Conservation (phyloP, 2,113 vertebrate genomes). For the Pao palembangensis region DNA sequence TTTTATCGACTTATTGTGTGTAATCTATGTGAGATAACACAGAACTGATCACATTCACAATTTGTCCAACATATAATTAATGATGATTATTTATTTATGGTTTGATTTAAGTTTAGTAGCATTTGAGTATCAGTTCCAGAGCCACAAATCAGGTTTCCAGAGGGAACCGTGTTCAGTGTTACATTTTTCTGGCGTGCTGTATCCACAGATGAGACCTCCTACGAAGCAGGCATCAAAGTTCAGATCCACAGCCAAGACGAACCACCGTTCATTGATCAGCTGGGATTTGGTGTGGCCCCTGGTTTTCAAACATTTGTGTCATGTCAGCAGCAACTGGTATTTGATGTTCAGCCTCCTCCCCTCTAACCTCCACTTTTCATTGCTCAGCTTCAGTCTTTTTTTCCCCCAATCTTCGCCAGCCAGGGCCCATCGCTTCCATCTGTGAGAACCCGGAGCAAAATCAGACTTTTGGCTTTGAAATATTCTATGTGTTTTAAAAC, state of each 20-base stretch:
- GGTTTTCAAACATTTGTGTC: conserved; percentile 92
- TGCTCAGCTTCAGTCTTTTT: conserved; percentile 43
- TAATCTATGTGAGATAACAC: conserved; percentile 13
- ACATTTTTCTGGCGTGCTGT: conserved; percentile 61
- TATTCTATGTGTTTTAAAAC: too few species aligned
- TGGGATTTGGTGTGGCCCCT: conserved; percentile 81
- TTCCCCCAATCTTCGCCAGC: conserved; percentile 32
- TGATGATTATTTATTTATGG: conserved; percentile 10
- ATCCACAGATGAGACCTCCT: conserved; percentile 86
- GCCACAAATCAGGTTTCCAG: conserved; percentile 17
- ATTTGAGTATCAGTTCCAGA: conserved; percentile 1
- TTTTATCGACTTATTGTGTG: conserved; percentile 24
- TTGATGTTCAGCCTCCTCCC: conserved; percentile 55
- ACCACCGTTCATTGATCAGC: conserved; percentile 82
- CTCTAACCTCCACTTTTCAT: conserved; percentile 17
- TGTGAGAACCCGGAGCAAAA: conserved; percentile 55
- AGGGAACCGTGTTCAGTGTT: conserved; percentile 25
- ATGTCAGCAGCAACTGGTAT: conserved; percentile 83
- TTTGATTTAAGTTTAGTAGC: conserved; percentile 4
- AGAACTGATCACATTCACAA: conserved; percentile 7
- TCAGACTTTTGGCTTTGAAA: conserved; percentile 3
- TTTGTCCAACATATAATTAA: conserved; percentile 21
- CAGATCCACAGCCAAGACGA: conserved; percentile 83
- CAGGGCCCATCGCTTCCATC: conserved; percentile 29
- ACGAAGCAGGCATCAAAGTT: conserved; percentile 83